Evolutionary conservation across 2,797 vertebrate species (phyloP).

Genomic region (Tangara arthus): DNA sequence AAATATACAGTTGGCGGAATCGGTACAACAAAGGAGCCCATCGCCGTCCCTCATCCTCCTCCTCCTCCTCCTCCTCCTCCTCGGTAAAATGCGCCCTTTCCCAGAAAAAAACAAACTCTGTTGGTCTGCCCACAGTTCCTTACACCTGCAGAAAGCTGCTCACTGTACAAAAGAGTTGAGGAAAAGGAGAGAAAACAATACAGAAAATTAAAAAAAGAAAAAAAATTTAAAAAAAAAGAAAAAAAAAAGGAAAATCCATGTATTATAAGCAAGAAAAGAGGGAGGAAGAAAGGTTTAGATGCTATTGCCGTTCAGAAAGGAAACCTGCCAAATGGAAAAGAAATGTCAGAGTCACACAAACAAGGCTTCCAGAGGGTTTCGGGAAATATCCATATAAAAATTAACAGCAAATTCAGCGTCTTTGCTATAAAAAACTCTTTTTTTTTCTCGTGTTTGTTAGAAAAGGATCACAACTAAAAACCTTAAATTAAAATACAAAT

Average conservation of each 20-base stretch:
- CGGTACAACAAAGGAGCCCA: conserved; percentile 15
- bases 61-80: neutral
- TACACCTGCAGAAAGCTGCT: conserved; percentile 30
- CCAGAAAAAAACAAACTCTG: conserved; percentile 35
- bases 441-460: conserved; percentile 25
- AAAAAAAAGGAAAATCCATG: neutral
- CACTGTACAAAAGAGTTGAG: conserved; percentile 32
- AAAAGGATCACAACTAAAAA: conserved; percentile 70
- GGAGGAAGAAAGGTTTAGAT: conserved; percentile 44
- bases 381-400: conserved; percentile 75
- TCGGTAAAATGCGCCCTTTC: neutral
- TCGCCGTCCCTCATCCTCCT: neutral
- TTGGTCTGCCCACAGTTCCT: neutral
- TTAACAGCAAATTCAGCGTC: conserved; percentile 71
- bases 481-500: conserved; percentile 72
- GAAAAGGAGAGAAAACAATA: neutral
- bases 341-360: conserved; percentile 71
- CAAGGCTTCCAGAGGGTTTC: conserved; percentile 58
- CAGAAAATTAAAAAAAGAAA: neutral
- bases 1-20: conserved; percentile 40
- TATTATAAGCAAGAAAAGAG: conserved; percentile 41
- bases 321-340: conserved; percentile 62
- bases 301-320: conserved; percentile 53
- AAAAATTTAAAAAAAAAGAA: neutral
- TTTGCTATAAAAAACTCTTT: conserved; percentile 74